Evolutionary conservation across 1,140 invertebrate genomes (phyloP), one percentile per base, ranked within the genome.

Genomic region (Homalodisca vitripennis): DNA sequence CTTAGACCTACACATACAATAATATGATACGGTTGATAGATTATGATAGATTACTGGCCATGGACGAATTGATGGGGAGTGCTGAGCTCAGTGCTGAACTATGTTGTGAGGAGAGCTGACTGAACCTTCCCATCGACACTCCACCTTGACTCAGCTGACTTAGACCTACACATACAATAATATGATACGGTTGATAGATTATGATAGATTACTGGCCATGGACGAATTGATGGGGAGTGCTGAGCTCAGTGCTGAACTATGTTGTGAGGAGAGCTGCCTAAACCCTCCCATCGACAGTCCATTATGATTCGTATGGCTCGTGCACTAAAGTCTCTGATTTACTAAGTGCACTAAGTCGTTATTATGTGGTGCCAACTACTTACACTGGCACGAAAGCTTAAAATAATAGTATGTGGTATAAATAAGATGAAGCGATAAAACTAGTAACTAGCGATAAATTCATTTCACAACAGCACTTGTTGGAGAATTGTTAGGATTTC

Each of bases 261-360:
- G 91, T 71, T 88, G 86, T 48, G 85, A 79, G 68, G 85, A 85
- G 6, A 73, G 66, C 75, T 88, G 86, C 0, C 88, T 85, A 76
- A 91, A 91, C n/a, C 89, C 87, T 41, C 87, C 83, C 89, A 91
- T 91, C 0, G 87, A 82, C 74, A 91, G 88, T 17, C 88, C 85
- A 70, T 88, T 82, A 77, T 91, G 89, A 60, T 87, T 83, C 60
- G 91, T 80, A 78, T 92, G 89, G 17, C 87, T 86, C 60, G n/a
- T n/a, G n/a, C n/a, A n/a, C n/a, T n/a, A n/a, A n/a, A n/a, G n/a
- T n/a, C n/a, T n/a, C n/a, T n/a, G n/a, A n/a, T n/a, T n/a, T n/a
- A n/a, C n/a, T n/a, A n/a, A n/a, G n/a, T n/a, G n/a, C n/a, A n/a
- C n/a, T n/a, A n/a, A n/a, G n/a, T n/a, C n/a, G n/a, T n/a, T n/a